Evolutionary conservation across 1,140 invertebrate genomes (phyloP), one percentile per base, ranked within the genome.

Genomic region (Scaptomyza hsui): DNA sequence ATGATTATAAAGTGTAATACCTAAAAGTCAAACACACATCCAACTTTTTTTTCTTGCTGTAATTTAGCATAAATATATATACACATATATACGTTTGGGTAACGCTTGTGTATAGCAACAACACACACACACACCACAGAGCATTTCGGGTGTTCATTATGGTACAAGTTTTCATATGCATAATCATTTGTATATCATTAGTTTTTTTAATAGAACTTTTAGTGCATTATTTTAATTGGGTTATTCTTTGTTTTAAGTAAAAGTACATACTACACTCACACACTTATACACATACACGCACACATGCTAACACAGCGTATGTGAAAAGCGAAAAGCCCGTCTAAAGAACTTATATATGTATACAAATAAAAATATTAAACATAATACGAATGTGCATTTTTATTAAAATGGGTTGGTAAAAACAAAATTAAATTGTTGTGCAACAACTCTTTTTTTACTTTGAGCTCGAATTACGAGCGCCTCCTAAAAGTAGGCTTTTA

Each of bases 1-100:
- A 85, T 64, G 75, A 83, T 83, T 63, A 72, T 74, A 59, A 45
- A 56, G 47, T 21, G n/a, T 26, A 32, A 19, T 15, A 42, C 29
- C 5, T 7, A 51, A 64, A 49, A 51, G 19, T 52, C 45, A 29
- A 37, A 64, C 32, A 37, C n/a, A 21, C 19, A 64, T 52, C 32
- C 37, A 45, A 29, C 45, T 59, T 59, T 72, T 71, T 71, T 72
- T 51, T 35, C 24, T 39, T 65, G 62, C 55, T 72, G 69, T 67
- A 72, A 65, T 72, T 67, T 59, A 67, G 67, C 51, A 57, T 64
- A 64, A 63, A 57, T 55, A 51, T 16, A 48, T 37, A 37, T 37
- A 37, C 3, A 37, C 4, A 12, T 37, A 37, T 37, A 12, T 37
- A n/a, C 32, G 32, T 59, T 65, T 59, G 69, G 45, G 69, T 45